Percentiles rank a stretch among this genome's conserved stretches.
phyloP scores from a whole-genome alignment of 2,797 vertebrate genomes.

The Poecilia velifera region DNA sequence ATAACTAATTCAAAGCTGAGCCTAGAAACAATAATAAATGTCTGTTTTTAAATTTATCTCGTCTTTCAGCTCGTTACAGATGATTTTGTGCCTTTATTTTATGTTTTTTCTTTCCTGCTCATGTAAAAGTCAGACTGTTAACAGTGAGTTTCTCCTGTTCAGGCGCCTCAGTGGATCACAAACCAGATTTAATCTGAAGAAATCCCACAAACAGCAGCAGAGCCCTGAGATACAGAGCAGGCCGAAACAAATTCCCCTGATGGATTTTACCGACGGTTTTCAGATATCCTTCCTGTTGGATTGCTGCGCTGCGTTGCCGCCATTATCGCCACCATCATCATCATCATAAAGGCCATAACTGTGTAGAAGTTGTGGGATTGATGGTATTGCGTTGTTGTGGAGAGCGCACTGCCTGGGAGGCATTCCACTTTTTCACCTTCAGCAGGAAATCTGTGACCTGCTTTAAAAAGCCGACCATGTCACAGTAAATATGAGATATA shows the following conservation, averaged over 20 bases:
- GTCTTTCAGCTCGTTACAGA: not conserved
- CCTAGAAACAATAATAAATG: not conserved
- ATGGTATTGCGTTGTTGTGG: not conserved
- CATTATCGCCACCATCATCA: not conserved
- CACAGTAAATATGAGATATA: not conserved
- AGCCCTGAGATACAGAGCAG: not conserved
- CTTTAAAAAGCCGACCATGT: not conserved
- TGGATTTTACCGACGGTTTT: not conserved
- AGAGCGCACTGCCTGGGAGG: not conserved
- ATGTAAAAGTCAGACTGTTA: not conserved
- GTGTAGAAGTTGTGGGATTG: not conserved
- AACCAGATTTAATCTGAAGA: not conserved
- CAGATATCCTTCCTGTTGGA: not conserved
- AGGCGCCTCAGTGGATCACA: not conserved
- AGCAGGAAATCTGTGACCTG: conserved; percentile 4
- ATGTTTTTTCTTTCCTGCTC: not conserved
- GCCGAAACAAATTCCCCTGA: not conserved
- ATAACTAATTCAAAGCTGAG: not conserved
- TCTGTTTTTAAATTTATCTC: not conserved
- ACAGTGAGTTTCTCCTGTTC: not conserved
- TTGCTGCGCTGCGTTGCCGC: not conserved
- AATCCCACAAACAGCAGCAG: not conserved
- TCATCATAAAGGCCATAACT: conserved; percentile 1
- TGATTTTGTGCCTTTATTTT: not conserved
- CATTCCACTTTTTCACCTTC: not conserved